phyloP scores from a whole-genome alignment of 1,140 invertebrate genomes.

The Heliconius eleuchia region DNA sequence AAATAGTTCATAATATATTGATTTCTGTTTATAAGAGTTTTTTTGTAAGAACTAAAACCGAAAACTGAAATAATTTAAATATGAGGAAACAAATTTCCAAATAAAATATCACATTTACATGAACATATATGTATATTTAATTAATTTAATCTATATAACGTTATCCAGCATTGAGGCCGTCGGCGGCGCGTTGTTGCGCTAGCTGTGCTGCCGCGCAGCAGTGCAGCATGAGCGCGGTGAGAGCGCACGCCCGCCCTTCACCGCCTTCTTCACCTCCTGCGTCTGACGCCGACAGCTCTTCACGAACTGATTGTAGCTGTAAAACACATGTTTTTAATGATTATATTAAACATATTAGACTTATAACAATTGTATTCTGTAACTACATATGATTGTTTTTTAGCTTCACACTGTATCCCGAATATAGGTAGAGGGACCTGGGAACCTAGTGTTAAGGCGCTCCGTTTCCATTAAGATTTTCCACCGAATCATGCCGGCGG shows the following conservation, averaged over 20 bases:
- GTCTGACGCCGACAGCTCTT: slow-evolving; percentile 82
- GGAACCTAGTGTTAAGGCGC: too few relatives aligned
- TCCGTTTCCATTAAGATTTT: too few relatives aligned
- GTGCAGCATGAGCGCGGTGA: slow-evolving; percentile 92
- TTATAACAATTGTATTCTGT: too few relatives aligned
- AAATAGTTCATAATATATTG: too few relatives aligned
- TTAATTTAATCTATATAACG: slow-evolving; percentile 45
- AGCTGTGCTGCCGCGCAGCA: slow-evolving; percentile 85
- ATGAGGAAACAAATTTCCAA: background rate
- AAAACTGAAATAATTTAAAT: background rate
- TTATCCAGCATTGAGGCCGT: slow-evolving; percentile 57
- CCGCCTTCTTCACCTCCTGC: slow-evolving; percentile 81
- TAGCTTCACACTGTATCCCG: too few relatives aligned
- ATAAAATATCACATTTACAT: background rate
- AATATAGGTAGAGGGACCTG: too few relatives aligned
- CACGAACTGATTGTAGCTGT: slow-evolving; percentile 88
- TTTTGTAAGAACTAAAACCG: background rate
- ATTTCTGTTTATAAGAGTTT: too few relatives aligned
- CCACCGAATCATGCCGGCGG: too few relatives aligned
- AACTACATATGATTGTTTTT: too few relatives aligned
- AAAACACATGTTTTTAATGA: background rate
- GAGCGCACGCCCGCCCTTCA: slow-evolving; percentile 88
- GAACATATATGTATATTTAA: slow-evolving; percentile 9
- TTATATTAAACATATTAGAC: too few relatives aligned
- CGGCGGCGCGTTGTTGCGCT: slow-evolving; percentile 58